These are phyloP conservation scores for Pelusios castaneus DNA, from an alignment of 2,113 vertebrate genomes.

Conservation along the genomic window DNA sequence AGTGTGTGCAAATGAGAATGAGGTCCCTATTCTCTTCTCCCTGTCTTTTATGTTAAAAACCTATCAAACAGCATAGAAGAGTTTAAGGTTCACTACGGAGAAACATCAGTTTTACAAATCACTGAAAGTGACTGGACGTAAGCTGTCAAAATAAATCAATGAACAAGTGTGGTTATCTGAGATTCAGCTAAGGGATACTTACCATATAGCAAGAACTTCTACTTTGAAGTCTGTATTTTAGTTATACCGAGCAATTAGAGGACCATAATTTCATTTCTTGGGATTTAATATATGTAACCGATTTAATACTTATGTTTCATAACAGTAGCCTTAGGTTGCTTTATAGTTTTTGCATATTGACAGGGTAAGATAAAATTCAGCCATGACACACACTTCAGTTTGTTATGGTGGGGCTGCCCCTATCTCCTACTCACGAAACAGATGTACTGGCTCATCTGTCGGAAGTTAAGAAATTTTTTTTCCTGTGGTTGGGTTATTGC, in stretches of 20 bases:
- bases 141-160: slow-evolving; percentile 61
- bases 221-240: neutral
- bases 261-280: neutral
- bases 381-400: neutral
- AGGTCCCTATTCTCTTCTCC: neutral
- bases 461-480: neutral
- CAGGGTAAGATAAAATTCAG: neutral
- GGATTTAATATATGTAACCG: neutral
- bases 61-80: slow-evolving; percentile 47
- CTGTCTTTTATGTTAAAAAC: slow-evolving; percentile 41
- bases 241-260: neutral
- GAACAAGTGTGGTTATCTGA: neutral
- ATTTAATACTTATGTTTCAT: neutral
- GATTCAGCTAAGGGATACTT: slow-evolving; percentile 21
- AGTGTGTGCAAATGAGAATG: neutral
- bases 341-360: neutral
- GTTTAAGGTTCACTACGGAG: slow-evolving; percentile 64
- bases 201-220: neutral
- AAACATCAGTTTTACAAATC: slow-evolving; percentile 62
- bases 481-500: neutral
- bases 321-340: neutral
- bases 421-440: neutral
- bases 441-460: neutral
- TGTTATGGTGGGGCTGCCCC: neutral
- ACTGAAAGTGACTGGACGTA: slow-evolving; percentile 49